A percentile compares a stretch with the other conserved stretches of the same genome.
phyloP scores from a whole-genome alignment of 1,140 invertebrate genomes.

The Microplitis demolitor region DNA sequence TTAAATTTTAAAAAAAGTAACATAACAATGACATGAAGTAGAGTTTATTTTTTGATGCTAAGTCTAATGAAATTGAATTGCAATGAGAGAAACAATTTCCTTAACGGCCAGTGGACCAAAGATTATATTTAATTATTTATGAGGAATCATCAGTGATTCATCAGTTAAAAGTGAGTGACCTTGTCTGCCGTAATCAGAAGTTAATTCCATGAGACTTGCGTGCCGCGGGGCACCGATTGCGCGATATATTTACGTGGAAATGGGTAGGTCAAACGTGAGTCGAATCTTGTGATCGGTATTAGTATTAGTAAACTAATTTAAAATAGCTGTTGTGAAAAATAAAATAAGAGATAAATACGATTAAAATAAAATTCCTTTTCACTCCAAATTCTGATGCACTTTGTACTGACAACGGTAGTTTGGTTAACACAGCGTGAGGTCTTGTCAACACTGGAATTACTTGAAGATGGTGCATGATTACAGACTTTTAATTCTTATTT shows the following conservation, averaged over 20 bases:
- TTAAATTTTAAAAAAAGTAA: neutral
- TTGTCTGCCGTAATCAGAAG: slow-evolving; percentile 33
- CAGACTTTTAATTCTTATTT: neutral
- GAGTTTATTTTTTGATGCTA: neutral
- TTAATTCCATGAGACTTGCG: slow-evolving; percentile 28
- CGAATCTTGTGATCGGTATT: slow-evolving; percentile 30
- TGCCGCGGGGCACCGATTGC: slow-evolving; percentile 30
- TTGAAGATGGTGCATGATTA: neutral
- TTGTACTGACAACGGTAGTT: neutral
- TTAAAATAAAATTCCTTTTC: no score
- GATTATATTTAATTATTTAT: neutral
- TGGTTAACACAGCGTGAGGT: neutral
- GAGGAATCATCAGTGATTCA: slow-evolving; percentile 26
- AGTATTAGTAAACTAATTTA: neutral
- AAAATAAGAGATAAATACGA: no score
- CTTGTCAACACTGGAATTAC: neutral
- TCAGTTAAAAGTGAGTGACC: slow-evolving; percentile 33
- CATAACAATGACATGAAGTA: neutral
- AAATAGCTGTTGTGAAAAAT: neutral
- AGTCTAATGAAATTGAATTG: neutral
- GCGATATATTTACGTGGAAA: slow-evolving; percentile 34
- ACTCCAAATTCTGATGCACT: no score
- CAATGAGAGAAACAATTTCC: no score
- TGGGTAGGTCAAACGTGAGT: slow-evolving; percentile 34
- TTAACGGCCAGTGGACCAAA: neutral